Evolutionary conservation across 2,113 vertebrate genomes (phyloP).

Genomic region (Microcebus jonahi): DNA sequence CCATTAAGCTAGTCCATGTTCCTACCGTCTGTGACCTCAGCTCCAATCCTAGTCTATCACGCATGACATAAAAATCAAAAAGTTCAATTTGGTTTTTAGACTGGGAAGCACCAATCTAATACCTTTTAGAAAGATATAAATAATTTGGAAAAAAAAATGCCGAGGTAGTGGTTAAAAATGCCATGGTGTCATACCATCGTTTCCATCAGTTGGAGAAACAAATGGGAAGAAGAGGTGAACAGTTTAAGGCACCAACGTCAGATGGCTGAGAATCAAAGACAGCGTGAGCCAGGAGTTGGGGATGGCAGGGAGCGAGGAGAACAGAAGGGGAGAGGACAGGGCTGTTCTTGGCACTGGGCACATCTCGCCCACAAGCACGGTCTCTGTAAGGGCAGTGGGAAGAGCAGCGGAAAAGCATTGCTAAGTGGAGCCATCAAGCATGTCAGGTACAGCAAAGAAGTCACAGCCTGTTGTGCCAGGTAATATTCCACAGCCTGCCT

Average conservation of each 20-base stretch:
- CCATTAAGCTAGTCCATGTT: background rate
- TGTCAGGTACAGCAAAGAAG: background rate
- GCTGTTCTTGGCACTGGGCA: background rate
- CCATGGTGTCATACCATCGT: background rate
- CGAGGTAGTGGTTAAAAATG: background rate
- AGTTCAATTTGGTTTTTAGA: conserved; percentile 44
- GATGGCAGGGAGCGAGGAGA: background rate
- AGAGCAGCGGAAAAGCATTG: background rate
- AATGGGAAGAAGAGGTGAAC: background rate
- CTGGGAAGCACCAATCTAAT: background rate
- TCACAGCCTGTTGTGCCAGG: background rate
- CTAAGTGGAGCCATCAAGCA: background rate
- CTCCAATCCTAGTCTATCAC: background rate
- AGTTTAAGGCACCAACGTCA: background rate
- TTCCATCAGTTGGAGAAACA: background rate
- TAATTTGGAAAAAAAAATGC: background rate
- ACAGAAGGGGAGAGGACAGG: no score
- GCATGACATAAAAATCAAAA: conserved; percentile 7
- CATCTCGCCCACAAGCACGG: background rate
- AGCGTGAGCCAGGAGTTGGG: background rate
- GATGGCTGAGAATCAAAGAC: no score
- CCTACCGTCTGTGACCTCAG: background rate
- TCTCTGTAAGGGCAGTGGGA: background rate
- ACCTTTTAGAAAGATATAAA: background rate
- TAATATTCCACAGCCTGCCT: fast-evolving